Percentiles rank a stretch among this genome's conserved stretches.
These are phyloP conservation scores for Myathropa florea DNA, from an alignment of 2,888 invertebrate species.

Conservation along the genomic window DNA sequence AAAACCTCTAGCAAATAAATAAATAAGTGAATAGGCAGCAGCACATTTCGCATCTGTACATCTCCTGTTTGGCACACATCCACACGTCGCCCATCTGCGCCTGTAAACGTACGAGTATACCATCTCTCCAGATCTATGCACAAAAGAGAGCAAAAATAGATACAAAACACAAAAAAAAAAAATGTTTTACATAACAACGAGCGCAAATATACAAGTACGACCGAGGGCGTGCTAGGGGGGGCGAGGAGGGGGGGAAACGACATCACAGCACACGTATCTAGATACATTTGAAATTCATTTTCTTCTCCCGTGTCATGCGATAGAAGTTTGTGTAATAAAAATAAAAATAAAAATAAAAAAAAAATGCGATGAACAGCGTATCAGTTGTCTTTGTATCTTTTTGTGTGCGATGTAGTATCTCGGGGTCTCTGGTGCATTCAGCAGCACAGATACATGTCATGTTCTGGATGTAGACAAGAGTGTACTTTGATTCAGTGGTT, in stretches of 20 bases:
- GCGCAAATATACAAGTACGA: neutral
- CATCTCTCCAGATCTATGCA: neutral
- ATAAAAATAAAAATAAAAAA: neutral
- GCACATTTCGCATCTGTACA: neutral
- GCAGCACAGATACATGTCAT: neutral
- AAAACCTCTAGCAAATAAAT: neutral
- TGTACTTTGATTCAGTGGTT: neutral
- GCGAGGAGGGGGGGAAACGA: neutral
- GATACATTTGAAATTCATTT: conserved; percentile 18
- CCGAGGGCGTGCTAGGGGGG: neutral
- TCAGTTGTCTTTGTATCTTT: conserved; percentile 8
- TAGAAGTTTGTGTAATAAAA: neutral
- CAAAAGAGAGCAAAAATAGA: neutral
- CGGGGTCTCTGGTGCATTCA: neutral
- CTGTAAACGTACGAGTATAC: neutral
- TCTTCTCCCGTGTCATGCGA: neutral
- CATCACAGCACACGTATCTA: neutral
- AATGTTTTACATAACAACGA: conserved; percentile 14
- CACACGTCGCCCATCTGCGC: neutral
- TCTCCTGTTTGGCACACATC: conserved; percentile 4
- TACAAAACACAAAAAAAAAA: neutral
- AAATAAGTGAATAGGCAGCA: neutral
- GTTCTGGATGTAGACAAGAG: neutral
- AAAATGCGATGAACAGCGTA: neutral
- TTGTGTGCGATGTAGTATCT: neutral